Evolutionary conservation across 2,888 invertebrate species (phyloP), one percentile per base, ranked within the genome.

Genomic region (Pristionchus japonicus): DNA sequence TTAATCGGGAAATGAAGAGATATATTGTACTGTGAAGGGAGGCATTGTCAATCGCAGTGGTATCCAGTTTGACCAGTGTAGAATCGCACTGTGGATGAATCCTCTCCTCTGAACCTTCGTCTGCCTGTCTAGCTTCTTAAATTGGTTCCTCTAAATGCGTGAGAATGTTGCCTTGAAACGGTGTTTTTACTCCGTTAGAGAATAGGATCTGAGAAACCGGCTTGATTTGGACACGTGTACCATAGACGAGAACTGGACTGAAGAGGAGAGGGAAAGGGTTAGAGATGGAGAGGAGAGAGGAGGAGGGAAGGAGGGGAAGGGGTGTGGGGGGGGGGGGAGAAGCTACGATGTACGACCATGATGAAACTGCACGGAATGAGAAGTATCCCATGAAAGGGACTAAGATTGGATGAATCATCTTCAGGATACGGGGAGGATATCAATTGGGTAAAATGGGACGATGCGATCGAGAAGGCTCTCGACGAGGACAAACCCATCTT

Each of bases 401-500:
- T 43, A 7, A 40, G 47, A 40, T 43, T 20, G 23, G 3, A 20
- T 40, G 23, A 40, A 43, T 64, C 64, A 37, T 37, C 74, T 91
- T 77, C 82, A 92, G 94, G 94, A 77, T 94, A 92, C 89, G 94
- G 94, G 20, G 94, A 94, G 47, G 94, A 93, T 84, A 94, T 94
- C 88, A 91, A 90, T 31, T 94, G 94, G 94, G 92, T 94, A 23
- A 91, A 91, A 74, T 94, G 94, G 94, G 94, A 94, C 52, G 93
- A 94, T 80, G 94, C 94, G 70, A 91, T 93, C 49, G 94, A 94
- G 88, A 92, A 92, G 0, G 93, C 94, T 15, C 89, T 94, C 61
- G 93, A 93, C 88, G 89, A 90, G 80, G 90, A 93, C 88, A 95
- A 95, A 91, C 95, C 95, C 43, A 90, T 95, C 88, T 95, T 95